These are phyloP conservation scores for Acanthochromis polyacanthus DNA, from an alignment of 2,113 vertebrate genomes.

Conservation along the genomic window DNA sequence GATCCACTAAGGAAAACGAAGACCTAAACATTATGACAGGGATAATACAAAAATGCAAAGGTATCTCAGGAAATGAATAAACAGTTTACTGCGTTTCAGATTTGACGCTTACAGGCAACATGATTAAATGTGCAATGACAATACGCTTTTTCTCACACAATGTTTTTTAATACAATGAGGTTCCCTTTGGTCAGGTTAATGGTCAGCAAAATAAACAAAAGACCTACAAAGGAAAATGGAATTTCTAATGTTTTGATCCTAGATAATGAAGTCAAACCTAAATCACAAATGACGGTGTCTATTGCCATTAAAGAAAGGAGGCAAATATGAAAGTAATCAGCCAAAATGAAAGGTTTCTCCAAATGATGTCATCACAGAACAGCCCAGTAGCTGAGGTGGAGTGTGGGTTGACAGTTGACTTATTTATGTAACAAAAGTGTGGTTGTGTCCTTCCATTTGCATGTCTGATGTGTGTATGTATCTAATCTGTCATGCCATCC, in stretches of 20 bases:
- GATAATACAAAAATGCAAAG: slow-evolving; percentile 9
- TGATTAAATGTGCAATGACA: slow-evolving; percentile 1
- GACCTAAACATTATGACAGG: not conserved
- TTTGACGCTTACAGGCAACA: slow-evolving; percentile 1
- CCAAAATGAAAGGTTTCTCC: not conserved
- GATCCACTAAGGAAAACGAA: slow-evolving; percentile 25
- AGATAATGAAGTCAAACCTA: not conserved
- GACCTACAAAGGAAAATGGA: not conserved
- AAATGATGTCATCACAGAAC: not conserved
- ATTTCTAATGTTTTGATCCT: not conserved
- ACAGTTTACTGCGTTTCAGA: not conserved
- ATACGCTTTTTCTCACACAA: not conserved
- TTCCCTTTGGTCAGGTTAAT: not conserved
- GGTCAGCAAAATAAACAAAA: too few relatives aligned
- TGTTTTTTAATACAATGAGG: slow-evolving; percentile 1
- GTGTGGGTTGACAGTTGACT: not conserved
- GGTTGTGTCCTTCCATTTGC: slow-evolving; percentile 7
- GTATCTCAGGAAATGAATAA: too few relatives aligned
- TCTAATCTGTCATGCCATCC: slow-evolving; percentile 50
- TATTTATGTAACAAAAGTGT: slow-evolving; percentile 31
- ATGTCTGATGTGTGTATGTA: slow-evolving; percentile 19
- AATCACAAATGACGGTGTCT: not conserved
- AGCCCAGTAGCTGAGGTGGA: not conserved
- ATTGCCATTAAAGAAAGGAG: too few relatives aligned
- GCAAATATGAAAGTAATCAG: too few relatives aligned